phyloP scores from a whole-genome alignment of 2,113 vertebrate species.

The Plotosus lineatus region DNA sequence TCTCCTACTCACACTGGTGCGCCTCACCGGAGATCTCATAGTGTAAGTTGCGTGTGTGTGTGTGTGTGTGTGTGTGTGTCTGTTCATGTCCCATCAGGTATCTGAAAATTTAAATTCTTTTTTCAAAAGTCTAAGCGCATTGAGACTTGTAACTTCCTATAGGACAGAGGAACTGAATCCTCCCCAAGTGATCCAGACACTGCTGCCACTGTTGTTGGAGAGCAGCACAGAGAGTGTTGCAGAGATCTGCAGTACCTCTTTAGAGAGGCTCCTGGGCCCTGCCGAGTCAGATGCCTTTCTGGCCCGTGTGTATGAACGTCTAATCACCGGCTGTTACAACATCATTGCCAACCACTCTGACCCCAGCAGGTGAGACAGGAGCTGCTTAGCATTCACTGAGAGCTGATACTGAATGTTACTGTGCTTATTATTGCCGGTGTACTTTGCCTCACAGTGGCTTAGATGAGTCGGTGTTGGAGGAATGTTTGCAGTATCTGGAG shows the following conservation, averaged over 20 bases:
- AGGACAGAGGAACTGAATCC: constrained; percentile 91
- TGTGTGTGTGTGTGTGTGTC: no score
- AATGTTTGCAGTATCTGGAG: constrained; percentile 94
- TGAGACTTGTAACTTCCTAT: constrained; percentile 61
- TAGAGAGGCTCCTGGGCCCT: constrained; percentile 92
- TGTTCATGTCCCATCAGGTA: no score
- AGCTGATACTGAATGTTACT: background rate
- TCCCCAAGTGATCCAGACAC: constrained; percentile 83
- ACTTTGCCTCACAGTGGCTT: constrained; percentile 78
- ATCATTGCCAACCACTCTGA: constrained; percentile 93
- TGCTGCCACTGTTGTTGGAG: constrained; percentile 91
- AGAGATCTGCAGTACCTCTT: constrained; percentile 89
- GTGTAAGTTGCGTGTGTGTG: constrained; percentile 79
- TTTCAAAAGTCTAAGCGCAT: background rate
- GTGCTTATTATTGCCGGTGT: background rate
- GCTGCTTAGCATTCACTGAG: no score
- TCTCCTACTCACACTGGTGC: constrained; percentile 90
- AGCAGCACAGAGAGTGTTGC: constrained; percentile 92
- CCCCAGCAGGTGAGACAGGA: constrained; percentile 80
- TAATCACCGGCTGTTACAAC: constrained; percentile 93
- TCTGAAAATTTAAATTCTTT: background rate
- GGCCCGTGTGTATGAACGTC: constrained; percentile 88
- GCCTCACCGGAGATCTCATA: constrained; percentile 93
- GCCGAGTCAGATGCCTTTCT: constrained; percentile 93
- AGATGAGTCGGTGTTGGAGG: constrained; percentile 92